phyloP scores from a whole-genome alignment of 2,113 vertebrate genomes.

The Oceanites oceanicus region DNA sequence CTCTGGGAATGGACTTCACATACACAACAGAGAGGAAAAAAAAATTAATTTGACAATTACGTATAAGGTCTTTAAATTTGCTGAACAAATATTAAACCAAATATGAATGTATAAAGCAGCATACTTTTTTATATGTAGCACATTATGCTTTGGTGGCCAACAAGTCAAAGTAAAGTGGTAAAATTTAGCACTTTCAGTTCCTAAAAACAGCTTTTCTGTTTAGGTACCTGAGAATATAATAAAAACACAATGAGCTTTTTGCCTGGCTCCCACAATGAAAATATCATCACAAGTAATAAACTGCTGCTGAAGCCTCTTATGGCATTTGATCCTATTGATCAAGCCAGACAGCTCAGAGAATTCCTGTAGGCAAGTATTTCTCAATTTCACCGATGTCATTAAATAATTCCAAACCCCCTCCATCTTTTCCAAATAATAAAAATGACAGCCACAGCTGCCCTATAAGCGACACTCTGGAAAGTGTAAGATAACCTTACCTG shows the following conservation, averaged over 20 bases:
- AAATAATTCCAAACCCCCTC: neutral
- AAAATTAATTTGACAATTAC: neutral
- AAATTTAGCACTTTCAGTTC: neutral
- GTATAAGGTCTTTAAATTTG: neutral
- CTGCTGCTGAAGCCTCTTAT: neutral
- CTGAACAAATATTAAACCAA: neutral
- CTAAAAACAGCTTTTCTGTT: neutral
- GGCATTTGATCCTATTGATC: neutral
- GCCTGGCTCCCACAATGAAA: neutral
- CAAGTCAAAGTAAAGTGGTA: neutral
- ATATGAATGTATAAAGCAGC: neutral
- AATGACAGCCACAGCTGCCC: neutral
- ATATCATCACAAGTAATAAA: constrained; percentile 11
- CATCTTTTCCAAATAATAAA: neutral
- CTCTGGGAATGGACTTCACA: neutral
- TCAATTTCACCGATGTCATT: neutral
- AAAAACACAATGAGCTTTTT: neutral
- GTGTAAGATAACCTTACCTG: neutral
- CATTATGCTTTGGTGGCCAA: neutral
- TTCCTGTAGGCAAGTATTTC: constrained; percentile 4
- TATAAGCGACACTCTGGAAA: neutral
- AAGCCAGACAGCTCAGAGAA: neutral
- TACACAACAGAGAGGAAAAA: neutral
- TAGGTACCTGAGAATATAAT: neutral
- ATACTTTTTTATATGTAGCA: neutral